Conservation (phyloP, 2,113 vertebrate genomes). For the Datnioides undecimradiatus region DNA sequence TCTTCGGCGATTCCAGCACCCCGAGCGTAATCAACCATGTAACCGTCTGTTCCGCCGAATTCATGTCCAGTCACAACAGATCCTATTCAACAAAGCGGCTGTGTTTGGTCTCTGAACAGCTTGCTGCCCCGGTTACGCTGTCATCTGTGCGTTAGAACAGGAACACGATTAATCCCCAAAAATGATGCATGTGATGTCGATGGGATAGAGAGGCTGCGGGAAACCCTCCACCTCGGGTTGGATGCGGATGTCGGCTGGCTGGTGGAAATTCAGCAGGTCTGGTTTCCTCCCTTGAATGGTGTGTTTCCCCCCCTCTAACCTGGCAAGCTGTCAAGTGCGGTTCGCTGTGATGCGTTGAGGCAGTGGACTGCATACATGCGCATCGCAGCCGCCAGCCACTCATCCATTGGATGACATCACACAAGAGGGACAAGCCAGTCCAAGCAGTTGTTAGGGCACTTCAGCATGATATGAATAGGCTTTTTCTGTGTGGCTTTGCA, state of each 20-base stretch:
- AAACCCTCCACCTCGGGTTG: slow-evolving; percentile 65
- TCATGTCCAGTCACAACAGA: slow-evolving; percentile 85
- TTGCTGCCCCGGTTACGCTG: slow-evolving; percentile 64
- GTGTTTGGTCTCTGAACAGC: slow-evolving; percentile 54
- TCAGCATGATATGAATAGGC: slow-evolving; percentile 54
- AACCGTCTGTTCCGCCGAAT: slow-evolving; percentile 97
- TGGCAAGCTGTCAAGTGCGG: slow-evolving; percentile 88
- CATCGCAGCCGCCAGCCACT: slow-evolving; percentile 85
- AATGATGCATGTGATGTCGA: slow-evolving; percentile 74
- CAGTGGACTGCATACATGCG: slow-evolving; percentile 75
- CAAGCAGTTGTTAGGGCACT: slow-evolving; percentile 68
- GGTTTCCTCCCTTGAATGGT: slow-evolving; percentile 74
- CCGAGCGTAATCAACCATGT: slow-evolving; percentile 96
- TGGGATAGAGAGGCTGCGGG: slow-evolving; percentile 33
- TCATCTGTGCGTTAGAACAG: slow-evolving; percentile 68
- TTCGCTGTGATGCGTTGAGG: slow-evolving; percentile 78
- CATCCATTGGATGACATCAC: slow-evolving; percentile 90
- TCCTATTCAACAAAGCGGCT: slow-evolving; percentile 66
- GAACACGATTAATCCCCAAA: slow-evolving; percentile 57
- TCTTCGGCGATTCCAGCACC: slow-evolving; percentile 96
- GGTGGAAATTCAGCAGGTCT: slow-evolving; percentile 82
- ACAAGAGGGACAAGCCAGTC: slow-evolving; percentile 66
- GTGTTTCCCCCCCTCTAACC: slow-evolving; percentile 63
- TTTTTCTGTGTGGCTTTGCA: slow-evolving; percentile 55
- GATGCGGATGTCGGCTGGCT: slow-evolving; percentile 85